Percentiles rank a stretch among this genome's conserved stretches.
Evolutionary conservation across 1,140 invertebrate species (phyloP).

Genomic region (Lordiphosa collinella): DNA sequence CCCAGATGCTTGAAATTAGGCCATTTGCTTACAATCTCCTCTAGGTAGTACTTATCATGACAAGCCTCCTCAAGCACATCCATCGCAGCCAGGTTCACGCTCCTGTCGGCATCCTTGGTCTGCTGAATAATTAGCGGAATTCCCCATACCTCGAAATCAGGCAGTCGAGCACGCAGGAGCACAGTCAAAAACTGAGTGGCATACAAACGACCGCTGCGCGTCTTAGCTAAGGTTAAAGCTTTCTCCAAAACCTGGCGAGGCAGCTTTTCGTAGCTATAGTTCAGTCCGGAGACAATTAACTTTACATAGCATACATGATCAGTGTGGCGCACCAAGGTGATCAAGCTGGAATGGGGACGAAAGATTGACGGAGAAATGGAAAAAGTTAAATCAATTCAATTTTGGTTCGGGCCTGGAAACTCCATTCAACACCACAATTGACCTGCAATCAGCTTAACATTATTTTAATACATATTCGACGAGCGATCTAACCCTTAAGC

Average conservation of each 20-base stretch:
- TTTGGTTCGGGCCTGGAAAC: too few species aligned
- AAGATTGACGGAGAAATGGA: not conserved
- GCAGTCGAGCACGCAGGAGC: constrained; percentile 87
- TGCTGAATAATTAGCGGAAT: constrained; percentile 90
- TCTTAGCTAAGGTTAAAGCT: constrained; percentile 81
- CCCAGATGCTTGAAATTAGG: constrained; percentile 89
- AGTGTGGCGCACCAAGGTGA: constrained; percentile 89
- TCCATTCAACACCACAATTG: too few species aligned
- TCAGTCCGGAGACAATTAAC: constrained; percentile 92
- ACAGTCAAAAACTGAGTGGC: constrained; percentile 94
- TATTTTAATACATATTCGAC: too few species aligned
- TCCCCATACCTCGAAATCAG: constrained; percentile 88
- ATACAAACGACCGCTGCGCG: constrained; percentile 90
- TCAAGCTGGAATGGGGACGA: constrained; percentile 82
- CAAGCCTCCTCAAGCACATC: constrained; percentile 95
- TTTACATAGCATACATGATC: constrained; percentile 96
- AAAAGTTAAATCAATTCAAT: too few species aligned
- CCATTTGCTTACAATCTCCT: constrained; percentile 87
- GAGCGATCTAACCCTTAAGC: too few species aligned
- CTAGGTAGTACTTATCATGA: constrained; percentile 89
- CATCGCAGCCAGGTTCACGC: constrained; percentile 88
- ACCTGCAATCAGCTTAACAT: too few species aligned
- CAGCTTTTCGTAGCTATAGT: constrained; percentile 88
- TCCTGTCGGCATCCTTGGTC: constrained; percentile 88
- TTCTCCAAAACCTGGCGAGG: constrained; percentile 87